phyloP scores from a whole-genome alignment of 2,797 vertebrate genomes.

The Enteromius treurensis region DNA sequence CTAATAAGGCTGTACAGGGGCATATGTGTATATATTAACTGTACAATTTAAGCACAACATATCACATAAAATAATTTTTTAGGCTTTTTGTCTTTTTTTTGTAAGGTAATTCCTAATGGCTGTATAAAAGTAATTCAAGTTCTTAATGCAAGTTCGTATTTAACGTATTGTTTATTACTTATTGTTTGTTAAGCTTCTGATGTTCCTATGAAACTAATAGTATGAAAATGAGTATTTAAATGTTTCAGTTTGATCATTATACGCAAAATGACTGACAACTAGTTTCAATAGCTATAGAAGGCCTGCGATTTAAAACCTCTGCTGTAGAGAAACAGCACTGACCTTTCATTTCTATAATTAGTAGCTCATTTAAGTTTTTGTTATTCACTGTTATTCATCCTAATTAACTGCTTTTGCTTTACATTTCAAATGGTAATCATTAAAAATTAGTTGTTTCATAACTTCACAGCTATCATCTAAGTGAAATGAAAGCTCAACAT shows the following conservation, averaged over 20 bases:
- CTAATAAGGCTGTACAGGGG: background rate
- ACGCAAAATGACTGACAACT: background rate
- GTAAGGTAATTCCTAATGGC: background rate
- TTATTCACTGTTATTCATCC: background rate
- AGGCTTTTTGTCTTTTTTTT: background rate
- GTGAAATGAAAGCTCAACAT: slow-evolving; percentile 3
- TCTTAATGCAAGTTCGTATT: background rate
- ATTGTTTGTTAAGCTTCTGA: background rate
- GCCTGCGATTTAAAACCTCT: background rate
- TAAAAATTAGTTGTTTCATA: background rate
- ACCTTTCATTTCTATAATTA: slow-evolving; percentile 2
- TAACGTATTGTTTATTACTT: no score
- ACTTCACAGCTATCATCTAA: background rate
- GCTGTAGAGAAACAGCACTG: background rate
- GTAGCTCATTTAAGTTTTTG: slow-evolving; percentile 1
- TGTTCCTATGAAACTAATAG: background rate
- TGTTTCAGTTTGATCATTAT: background rate
- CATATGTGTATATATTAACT: background rate
- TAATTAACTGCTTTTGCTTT: background rate
- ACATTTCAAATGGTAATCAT: slow-evolving; percentile 9
- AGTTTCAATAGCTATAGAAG: background rate
- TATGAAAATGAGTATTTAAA: background rate
- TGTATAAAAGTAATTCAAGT: background rate
- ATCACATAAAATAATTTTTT: background rate
- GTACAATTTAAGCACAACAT: background rate